Evolutionary conservation across 2,888 invertebrate species (phyloP).

Genomic region (Eledona agricola): DNA sequence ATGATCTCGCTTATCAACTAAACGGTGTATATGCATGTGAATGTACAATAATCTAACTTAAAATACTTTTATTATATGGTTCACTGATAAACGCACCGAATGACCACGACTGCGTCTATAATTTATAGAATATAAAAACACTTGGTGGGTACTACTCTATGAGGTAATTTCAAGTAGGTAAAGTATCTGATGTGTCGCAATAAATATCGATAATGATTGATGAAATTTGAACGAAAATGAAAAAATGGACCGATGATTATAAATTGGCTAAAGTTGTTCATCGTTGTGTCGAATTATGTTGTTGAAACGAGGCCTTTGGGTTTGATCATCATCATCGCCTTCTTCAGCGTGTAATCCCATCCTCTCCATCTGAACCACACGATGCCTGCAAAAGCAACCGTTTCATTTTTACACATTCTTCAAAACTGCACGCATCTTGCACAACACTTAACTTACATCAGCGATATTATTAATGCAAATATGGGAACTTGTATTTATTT

Average conservation of each 20-base stretch:
- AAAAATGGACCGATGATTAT: slow-evolving; percentile 50
- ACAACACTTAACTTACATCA: too few relatives aligned
- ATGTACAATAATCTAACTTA: slow-evolving; percentile 22
- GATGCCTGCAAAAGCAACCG: slow-evolving; percentile 69
- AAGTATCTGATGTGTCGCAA: slow-evolving; percentile 36
- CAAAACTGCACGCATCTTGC: too few relatives aligned
- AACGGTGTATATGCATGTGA: slow-evolving; percentile 4
- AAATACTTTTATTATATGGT: neutral
- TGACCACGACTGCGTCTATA: too few relatives aligned
- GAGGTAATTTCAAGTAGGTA: slow-evolving; percentile 40
- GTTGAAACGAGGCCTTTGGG: slow-evolving; percentile 72
- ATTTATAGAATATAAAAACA: too few relatives aligned
- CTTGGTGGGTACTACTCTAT: slow-evolving; percentile 33
- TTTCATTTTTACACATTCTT: slow-evolving; percentile 6
- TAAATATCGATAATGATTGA: slow-evolving; percentile 41
- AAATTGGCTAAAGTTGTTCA: slow-evolving; percentile 52
- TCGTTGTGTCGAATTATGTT: slow-evolving; percentile 22
- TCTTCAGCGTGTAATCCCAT: slow-evolving; percentile 92
- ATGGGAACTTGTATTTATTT: too few relatives aligned
- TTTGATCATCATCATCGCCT: slow-evolving; percentile 91
- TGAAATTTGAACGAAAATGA: slow-evolving; percentile 38
- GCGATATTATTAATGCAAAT: too few relatives aligned
- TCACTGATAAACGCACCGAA: neutral
- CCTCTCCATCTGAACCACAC: slow-evolving; percentile 97
- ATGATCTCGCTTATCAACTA: slow-evolving; percentile 7